Base-by-base conservation (phyloP, 2,888 invertebrate species). In the Liposcelis brunnea region DNA sequence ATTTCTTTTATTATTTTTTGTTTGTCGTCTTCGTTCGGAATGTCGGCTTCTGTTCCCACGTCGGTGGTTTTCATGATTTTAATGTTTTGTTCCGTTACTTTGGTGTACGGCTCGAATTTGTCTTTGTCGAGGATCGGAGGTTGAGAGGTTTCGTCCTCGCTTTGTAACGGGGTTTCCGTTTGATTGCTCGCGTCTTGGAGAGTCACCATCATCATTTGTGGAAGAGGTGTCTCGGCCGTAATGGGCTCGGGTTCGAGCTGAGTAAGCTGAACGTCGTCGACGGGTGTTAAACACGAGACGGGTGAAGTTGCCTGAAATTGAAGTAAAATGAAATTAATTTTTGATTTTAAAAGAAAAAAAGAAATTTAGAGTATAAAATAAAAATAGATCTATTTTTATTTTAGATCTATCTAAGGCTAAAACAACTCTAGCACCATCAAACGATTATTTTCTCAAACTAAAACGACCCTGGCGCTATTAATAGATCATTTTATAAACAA, bases 131-230 rank as follows among this genome's bases (percentile, higher is more conserved):
- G 48, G 31, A 15, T 51, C 51, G 12, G 33, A 32, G n/a, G 26
- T 8, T 26, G 26, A 1, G 48, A 49, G 2, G 50, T 49, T 47
- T 69, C 80, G 51, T 80, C 79, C 46, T 80, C 80, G 53, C 77
- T 79, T 54, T 74, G 71, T 2, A 70, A 63, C 0, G 79, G 75
- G 15, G 80, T 76, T 55, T 85, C 84, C 0, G 85, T 85, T 63
- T 86, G 85, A 57, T 84, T 85, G 44, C 81, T 81, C 0, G 84
- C 84, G 55, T 85, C 84, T 58, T 74, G 83, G n/a, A 80, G 81
- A 48, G 74, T 74, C 1, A 66, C 68, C 44, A 71, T 66, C 2
- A 64, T 64, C 48, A 51, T 18, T 8, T 26, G 26, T 6, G 4
- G 26, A 8, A 26, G 26, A 8, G 26, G 8, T 4, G 26, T 8